Evolutionary conservation across 2,888 invertebrate genomes (phyloP).

Genomic region (Neocrepidodera transversa): DNA sequence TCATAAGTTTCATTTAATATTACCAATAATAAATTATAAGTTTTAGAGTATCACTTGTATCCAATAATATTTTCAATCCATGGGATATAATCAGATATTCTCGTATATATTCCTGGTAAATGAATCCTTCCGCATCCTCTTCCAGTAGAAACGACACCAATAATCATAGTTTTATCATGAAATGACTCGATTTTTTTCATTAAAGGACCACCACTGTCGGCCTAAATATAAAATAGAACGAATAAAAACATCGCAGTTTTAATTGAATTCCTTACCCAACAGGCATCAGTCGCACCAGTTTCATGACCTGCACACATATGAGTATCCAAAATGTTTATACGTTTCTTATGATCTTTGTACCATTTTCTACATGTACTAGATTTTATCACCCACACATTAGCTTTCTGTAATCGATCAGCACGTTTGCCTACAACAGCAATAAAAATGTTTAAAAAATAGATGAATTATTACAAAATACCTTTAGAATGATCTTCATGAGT

Average conservation of each 20-base stretch:
- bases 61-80: constrained; percentile 80
- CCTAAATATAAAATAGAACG: constrained; percentile 64
- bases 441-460: background rate
- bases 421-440: constrained; percentile 64
- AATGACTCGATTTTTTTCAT: constrained; percentile 65
- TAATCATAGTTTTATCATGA: constrained; percentile 65
- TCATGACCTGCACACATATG: constrained; percentile 90
- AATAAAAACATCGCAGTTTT: too few relatives aligned
- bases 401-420: constrained; percentile 79
- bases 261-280: constrained; percentile 84
- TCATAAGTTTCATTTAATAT: too few relatives aligned
- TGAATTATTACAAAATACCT: too few relatives aligned
- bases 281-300: constrained; percentile 83
- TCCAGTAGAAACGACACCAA: constrained; percentile 87
- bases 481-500: constrained; percentile 76
- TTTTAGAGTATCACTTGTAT: too few relatives aligned
- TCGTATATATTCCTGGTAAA: constrained; percentile 85
- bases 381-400: constrained; percentile 76
- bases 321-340: constrained; percentile 71
- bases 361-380: constrained; percentile 77
- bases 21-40: too few relatives aligned
- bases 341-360: constrained; percentile 79
- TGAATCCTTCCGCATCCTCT: constrained; percentile 84
- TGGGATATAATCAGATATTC: constrained; percentile 77
- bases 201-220: constrained; percentile 88